These are phyloP conservation scores for Polietes domitor DNA, from an alignment of 2,888 invertebrate species.

Conservation along the genomic window DNA sequence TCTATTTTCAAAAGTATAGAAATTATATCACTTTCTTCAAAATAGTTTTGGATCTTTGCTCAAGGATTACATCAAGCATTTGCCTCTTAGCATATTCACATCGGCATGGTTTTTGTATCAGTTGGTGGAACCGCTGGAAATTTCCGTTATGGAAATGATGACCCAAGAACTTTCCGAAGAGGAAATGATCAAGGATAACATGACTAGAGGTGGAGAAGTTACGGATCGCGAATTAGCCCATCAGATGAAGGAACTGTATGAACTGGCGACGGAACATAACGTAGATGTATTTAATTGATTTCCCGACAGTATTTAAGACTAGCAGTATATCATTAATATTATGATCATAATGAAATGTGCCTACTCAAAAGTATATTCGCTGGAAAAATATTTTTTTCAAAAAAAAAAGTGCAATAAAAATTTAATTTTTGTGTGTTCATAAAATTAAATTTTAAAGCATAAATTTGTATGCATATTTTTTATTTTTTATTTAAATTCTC, in stretches of 20 bases:
- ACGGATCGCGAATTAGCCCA: conserved; percentile 76
- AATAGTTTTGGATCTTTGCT: conserved; percentile 73
- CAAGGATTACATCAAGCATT: conserved; percentile 75
- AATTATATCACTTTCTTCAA: background rate
- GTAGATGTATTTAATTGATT: conserved; percentile 72
- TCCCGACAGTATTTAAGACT: no score
- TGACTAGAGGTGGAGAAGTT: conserved; percentile 74
- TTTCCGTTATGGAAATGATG: conserved; percentile 69
- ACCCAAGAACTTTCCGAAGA: conserved; percentile 48
- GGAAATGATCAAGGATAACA: conserved; percentile 63
- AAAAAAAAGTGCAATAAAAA: no score
- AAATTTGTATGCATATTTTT: no score
- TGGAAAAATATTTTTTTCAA: no score
- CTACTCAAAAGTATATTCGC: no score
- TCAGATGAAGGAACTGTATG: conserved; percentile 75
- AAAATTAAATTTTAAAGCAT: no score
- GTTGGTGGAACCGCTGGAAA: conserved; percentile 71
- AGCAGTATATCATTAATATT: no score
- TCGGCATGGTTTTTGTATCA: conserved; percentile 73
- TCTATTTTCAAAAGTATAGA: background rate
- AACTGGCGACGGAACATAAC: conserved; percentile 70
- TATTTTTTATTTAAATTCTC: no score
- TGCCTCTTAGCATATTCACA: conserved; percentile 73
- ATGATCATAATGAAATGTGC: no score
- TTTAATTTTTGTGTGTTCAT: no score